Percentiles rank a stretch among this genome's conserved stretches.
These are phyloP conservation scores for Ceratosolen fusciceps DNA, from an alignment of 1,140 invertebrate genomes.

Conservation along the genomic window DNA sequence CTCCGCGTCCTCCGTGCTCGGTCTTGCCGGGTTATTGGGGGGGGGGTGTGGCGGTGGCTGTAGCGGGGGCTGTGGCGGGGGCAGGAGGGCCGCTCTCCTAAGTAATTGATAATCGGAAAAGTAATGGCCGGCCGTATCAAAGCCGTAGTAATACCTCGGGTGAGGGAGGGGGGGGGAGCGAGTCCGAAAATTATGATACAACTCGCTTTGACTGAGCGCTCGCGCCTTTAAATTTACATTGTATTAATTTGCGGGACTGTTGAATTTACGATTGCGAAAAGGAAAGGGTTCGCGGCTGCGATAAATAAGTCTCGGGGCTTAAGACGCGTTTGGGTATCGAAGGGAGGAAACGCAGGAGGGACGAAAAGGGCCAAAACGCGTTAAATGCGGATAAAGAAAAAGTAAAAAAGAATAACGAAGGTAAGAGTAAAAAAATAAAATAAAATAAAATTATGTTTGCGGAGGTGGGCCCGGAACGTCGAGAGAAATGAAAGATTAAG, in stretches of 20 bases:
- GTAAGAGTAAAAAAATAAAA: not conserved
- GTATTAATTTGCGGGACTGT: conserved; percentile 4
- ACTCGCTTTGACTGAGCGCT: too few species aligned
- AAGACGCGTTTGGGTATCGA: not conserved
- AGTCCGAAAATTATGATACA: too few species aligned
- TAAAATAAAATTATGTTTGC: not conserved
- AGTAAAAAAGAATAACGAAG: not conserved
- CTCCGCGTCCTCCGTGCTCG: not conserved
- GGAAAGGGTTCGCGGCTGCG: not conserved
- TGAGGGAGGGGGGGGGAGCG: too few species aligned
- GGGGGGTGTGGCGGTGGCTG: not conserved
- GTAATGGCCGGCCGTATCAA: not conserved
- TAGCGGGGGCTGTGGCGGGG: too few species aligned
- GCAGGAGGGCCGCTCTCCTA: not conserved
- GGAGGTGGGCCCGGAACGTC: not conserved
- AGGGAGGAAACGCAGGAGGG: not conserved
- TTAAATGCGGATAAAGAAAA: not conserved
- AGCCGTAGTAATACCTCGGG: too few species aligned
- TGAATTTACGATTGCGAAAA: conserved; percentile 3
- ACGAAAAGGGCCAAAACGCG: not conserved
- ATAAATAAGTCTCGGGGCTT: conserved; percentile 2
- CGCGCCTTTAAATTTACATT: conserved; percentile 5
- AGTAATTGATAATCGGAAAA: not conserved
- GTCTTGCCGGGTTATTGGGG: not conserved
- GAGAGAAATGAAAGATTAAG: not conserved